A percentile compares a stretch with the other conserved stretches of the same genome.
Conservation (phyloP, 2,797 vertebrate species). For the Stomatorhinus walkeri region DNA sequence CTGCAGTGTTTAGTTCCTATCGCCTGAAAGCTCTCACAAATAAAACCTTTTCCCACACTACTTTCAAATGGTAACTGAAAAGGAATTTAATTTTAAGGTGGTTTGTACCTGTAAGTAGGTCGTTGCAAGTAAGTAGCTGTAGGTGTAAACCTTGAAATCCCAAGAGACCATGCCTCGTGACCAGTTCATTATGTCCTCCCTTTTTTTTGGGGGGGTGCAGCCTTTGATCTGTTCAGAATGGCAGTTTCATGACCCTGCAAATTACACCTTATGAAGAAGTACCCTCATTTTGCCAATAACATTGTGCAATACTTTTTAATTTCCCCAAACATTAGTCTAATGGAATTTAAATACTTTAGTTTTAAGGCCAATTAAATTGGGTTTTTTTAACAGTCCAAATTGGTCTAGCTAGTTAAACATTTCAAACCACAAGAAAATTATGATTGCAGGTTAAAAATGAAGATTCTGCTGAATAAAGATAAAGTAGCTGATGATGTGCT, state of each 20-base stretch:
- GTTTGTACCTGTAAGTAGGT: neutral
- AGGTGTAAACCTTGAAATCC: neutral
- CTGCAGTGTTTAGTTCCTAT: neutral
- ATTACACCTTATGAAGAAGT: conserved; percentile 24
- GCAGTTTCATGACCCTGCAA: conserved; percentile 25
- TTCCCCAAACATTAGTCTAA: neutral
- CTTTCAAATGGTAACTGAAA: neutral
- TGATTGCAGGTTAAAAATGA: neutral
- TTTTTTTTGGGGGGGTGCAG: neutral
- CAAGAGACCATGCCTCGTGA: neutral
- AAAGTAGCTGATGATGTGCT: neutral
- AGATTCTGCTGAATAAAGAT: neutral
- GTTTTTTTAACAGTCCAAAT: neutral
- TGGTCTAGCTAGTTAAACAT: neutral
- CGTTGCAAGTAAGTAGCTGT: neutral
- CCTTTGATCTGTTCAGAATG: conserved; percentile 26
- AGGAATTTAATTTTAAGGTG: neutral
- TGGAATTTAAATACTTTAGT: neutral
- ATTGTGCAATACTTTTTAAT: conserved; percentile 23
- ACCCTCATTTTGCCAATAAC: conserved; percentile 16
- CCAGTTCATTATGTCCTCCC: conserved; percentile 17
- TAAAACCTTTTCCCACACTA: neutral
- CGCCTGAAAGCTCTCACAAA: neutral
- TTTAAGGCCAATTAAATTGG: neutral
- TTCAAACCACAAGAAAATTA: neutral